Conservation (phyloP, 2,113 vertebrate genomes). For the Uropsilus gracilis region DNA sequence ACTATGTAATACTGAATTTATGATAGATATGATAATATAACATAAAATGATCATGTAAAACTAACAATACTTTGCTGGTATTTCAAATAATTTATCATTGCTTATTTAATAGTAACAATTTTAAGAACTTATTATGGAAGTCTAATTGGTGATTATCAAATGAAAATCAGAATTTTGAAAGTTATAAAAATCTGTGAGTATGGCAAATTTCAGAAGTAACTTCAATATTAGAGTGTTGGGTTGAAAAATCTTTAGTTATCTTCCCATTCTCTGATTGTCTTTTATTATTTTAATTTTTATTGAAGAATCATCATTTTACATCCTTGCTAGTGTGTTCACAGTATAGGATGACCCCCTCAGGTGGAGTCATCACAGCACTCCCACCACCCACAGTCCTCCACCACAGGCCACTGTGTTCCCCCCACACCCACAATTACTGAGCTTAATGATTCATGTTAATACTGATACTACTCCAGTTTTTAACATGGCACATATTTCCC, state of each 20-base stretch:
- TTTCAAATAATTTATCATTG: conserved; percentile 35
- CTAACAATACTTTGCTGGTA: neutral
- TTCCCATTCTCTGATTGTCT: neutral
- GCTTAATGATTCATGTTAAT: neutral
- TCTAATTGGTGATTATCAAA: neutral
- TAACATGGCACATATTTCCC: neutral
- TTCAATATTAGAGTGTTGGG: neutral
- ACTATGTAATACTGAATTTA: conserved; percentile 36
- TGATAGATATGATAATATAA: conserved; percentile 15
- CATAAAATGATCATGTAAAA: conserved; percentile 27
- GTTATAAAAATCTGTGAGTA: neutral
- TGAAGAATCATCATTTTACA: no score
- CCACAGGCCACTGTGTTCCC: no score
- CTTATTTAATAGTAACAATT: conserved; percentile 29
- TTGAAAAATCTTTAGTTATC: conserved; percentile 3
- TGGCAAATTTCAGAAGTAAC: neutral
- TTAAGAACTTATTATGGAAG: neutral
- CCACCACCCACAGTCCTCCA: no score
- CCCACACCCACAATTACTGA: no score
- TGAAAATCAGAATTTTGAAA: conserved; percentile 44
- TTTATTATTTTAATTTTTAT: neutral
- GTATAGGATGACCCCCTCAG: no score
- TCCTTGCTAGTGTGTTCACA: no score
- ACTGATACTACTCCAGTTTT: neutral
- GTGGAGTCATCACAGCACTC: no score